Conservation (phyloP, 2,797 vertebrate species). For the Clarias platycephalus region DNA sequence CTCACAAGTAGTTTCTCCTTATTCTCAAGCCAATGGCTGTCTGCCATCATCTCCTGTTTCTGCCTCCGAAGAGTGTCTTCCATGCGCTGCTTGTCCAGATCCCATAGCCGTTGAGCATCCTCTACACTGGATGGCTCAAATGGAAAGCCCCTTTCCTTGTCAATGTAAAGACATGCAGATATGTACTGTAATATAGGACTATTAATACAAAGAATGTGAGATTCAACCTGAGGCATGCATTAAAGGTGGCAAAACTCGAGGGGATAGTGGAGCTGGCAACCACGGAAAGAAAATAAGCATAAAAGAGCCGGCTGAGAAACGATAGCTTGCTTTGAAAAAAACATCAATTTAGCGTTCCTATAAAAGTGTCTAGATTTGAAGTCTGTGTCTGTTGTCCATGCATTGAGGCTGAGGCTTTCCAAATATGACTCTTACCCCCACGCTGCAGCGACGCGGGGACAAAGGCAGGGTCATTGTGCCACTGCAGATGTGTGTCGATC, state of each 20-base stretch:
- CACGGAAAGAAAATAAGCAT: constrained; percentile 1
- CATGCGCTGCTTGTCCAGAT: constrained; percentile 75
- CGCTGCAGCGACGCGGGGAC: constrained; percentile 78
- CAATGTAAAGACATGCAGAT: constrained; percentile 23
- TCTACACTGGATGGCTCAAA: constrained; percentile 74
- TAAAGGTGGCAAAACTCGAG: not conserved
- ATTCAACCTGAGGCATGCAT: constrained; percentile 10
- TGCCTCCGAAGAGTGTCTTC: constrained; percentile 80
- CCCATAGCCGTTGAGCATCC: constrained; percentile 78
- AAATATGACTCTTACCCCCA: constrained; percentile 75
- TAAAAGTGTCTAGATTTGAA: not conserved
- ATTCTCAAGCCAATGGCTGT: constrained; percentile 85
- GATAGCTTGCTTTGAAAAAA: not conserved
- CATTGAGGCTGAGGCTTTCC: not conserved
- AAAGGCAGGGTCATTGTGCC: constrained; percentile 73
- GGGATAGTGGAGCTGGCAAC: not conserved
- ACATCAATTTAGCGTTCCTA: not conserved
- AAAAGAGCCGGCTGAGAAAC: not conserved
- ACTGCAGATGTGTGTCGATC: constrained; percentile 66
- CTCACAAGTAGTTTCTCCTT: constrained; percentile 87
- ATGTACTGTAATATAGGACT: not conserved
- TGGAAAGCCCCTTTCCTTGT: constrained; percentile 68
- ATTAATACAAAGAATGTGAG: not conserved
- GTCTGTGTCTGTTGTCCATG: not conserved
- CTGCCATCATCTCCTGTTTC: constrained; percentile 84